phyloP scores from a whole-genome alignment of 2,888 invertebrate species.

The Drosophila anomalipes region DNA sequence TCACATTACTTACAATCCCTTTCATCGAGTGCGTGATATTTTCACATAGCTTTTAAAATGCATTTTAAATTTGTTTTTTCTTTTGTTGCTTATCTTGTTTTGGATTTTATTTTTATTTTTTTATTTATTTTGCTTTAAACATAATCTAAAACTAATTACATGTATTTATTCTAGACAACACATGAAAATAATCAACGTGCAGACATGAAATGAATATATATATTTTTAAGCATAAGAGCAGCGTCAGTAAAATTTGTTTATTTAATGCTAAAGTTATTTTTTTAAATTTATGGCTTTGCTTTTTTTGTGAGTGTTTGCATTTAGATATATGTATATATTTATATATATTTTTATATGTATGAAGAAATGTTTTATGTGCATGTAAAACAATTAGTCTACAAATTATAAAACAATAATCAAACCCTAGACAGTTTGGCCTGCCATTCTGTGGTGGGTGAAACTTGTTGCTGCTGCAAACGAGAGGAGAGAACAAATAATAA shows the following conservation, averaged over 20 bases:
- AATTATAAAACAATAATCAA: conserved; percentile 50
- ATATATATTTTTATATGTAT: conserved; percentile 21
- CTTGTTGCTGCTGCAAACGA: conserved; percentile 60
- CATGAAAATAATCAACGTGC: conserved; percentile 19
- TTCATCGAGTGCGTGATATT: conserved; percentile 40
- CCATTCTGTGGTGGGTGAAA: conserved; percentile 79
- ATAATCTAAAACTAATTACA: conserved; percentile 60
- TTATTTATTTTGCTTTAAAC: conserved; percentile 16
- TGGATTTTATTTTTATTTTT: conserved; percentile 1
- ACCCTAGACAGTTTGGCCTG: conserved; percentile 80
- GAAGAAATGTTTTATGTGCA: conserved; percentile 48
- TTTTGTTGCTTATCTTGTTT: conserved; percentile 7
- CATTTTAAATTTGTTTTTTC: conserved; percentile 15
- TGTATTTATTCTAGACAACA: conserved; percentile 51
- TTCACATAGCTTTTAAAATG: conserved; percentile 34
- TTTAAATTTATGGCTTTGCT: conserved; percentile 37
- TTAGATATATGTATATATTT: conserved; percentile 17
- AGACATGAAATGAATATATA: conserved; percentile 55
- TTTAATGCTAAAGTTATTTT: conserved; percentile 33
- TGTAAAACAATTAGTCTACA: conserved; percentile 50
- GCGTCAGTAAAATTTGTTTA: conserved; percentile 41
- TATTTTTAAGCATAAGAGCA: conserved; percentile 39
- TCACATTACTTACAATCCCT: conserved; percentile 15
- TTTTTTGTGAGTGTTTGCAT: conserved; percentile 36
- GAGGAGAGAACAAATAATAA: conserved; percentile 2